phyloP scores from a whole-genome alignment of 2,113 vertebrate genomes.

The Coturnix japonica region DNA sequence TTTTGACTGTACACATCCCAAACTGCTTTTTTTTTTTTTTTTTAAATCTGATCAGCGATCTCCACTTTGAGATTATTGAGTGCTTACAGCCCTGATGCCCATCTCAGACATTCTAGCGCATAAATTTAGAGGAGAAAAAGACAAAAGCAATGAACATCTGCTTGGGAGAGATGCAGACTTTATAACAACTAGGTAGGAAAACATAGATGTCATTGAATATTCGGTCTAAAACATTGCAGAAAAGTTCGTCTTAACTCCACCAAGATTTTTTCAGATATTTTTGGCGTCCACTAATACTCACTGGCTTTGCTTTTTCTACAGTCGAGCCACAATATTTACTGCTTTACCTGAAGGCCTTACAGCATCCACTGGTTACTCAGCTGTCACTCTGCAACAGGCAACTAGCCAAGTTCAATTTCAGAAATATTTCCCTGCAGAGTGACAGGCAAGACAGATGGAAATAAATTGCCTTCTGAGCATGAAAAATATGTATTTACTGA shows the following conservation, averaged over 20 bases:
- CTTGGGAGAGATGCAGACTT: neutral
- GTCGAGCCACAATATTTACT: neutral
- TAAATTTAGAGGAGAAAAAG: neutral
- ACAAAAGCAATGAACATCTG: fast-evolving
- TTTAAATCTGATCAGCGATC: neutral
- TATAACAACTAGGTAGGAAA: neutral
- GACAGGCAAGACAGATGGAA: neutral
- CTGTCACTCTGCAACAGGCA: neutral
- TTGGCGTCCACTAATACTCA: neutral
- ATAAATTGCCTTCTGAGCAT: neutral
- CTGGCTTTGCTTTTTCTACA: neutral
- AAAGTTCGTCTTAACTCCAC: neutral
- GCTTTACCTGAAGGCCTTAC: neutral
- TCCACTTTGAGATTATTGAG: neutral
- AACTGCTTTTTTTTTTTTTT: neutral
- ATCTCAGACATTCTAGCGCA: neutral
- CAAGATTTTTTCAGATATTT: neutral
- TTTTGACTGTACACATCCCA: neutral
- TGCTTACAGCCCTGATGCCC: neutral
- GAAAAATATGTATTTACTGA: neutral
- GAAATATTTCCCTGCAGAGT: neutral
- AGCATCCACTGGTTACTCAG: neutral
- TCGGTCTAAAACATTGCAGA: neutral
- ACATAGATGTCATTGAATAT: neutral
- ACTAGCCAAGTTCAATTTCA: neutral